Conservation (phyloP, 2,888 invertebrate species). For the Gymnosoma rotundatum region DNA sequence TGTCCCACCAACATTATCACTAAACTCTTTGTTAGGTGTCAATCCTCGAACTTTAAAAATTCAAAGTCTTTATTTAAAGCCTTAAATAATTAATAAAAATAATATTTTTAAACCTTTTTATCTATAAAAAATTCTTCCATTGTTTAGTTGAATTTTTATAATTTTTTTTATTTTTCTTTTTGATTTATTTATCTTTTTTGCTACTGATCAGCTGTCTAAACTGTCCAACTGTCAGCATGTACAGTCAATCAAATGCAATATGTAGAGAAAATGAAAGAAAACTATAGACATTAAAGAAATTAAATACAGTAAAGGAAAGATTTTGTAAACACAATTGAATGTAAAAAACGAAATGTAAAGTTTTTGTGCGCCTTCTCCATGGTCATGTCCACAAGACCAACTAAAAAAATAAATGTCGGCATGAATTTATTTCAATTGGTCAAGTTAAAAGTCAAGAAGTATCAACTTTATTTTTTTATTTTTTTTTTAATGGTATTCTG, state of each 20-base stretch:
- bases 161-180: conserved; percentile 11
- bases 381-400: conserved; percentile 43
- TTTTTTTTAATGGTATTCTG: conserved; percentile 21
- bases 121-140: conserved; percentile 8
- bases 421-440: conserved; percentile 61
- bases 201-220: conserved; percentile 56
- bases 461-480: conserved; percentile 35
- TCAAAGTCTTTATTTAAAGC: too few species aligned
- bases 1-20: too few species aligned
- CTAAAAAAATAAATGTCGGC: conserved; percentile 17
- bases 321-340: conserved; percentile 52
- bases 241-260: conserved; percentile 63
- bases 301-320: conserved; percentile 31
- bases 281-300: neutral
- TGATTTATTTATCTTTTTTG: conserved; percentile 24
- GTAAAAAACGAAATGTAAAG: conserved; percentile 26
- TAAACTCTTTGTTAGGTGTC: too few species aligned
- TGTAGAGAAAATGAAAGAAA: conserved; percentile 20
- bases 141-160: neutral
- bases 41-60: too few species aligned
- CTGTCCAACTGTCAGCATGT: conserved; percentile 69
- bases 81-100: too few species aligned
- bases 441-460: conserved; percentile 53
- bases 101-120: neutral
- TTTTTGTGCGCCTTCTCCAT: conserved; percentile 15